Percentiles rank a stretch among this genome's conserved stretches.
phyloP scores from a whole-genome alignment of 2,888 invertebrate genomes.

The Chironomus riparius region DNA sequence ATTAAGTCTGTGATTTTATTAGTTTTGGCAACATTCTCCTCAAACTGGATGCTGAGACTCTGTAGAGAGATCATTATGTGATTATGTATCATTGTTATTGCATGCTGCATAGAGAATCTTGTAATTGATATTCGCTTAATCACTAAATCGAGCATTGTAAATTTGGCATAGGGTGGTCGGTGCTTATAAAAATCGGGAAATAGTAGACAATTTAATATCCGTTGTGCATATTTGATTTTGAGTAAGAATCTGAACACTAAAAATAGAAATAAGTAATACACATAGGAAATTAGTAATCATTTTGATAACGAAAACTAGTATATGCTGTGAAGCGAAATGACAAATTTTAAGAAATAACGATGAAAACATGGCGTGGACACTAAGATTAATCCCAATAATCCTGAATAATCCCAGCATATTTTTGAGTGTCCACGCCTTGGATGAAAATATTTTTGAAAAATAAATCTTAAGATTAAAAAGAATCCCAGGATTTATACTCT shows the following conservation, averaged over 20 bases:
- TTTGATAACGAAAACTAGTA: too few species aligned
- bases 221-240: conserved; percentile 48
- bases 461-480: neutral
- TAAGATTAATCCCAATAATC: too few species aligned
- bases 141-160: conserved; percentile 37
- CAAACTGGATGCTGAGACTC: conserved; percentile 36
- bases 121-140: conserved; percentile 45
- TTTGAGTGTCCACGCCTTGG: too few species aligned
- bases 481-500: too few species aligned
- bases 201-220: conserved; percentile 44
- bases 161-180: conserved; percentile 33
- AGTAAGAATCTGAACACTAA: conserved; percentile 45
- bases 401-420: too few species aligned
- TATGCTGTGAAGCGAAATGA: too few species aligned
- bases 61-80: conserved; percentile 47
- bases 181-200: conserved; percentile 36
- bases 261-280: neutral
- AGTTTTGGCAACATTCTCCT: conserved; percentile 34
- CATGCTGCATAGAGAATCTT: conserved; percentile 48
- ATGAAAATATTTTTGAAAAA: too few species aligned
- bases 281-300: too few species aligned
- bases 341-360: too few species aligned
- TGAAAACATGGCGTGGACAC: too few species aligned
- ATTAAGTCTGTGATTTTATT: conserved; percentile 36
- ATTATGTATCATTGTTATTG: conserved; percentile 46